phyloP scores from a whole-genome alignment of 2,113 vertebrate genomes.

The Colossoma macropomum region DNA sequence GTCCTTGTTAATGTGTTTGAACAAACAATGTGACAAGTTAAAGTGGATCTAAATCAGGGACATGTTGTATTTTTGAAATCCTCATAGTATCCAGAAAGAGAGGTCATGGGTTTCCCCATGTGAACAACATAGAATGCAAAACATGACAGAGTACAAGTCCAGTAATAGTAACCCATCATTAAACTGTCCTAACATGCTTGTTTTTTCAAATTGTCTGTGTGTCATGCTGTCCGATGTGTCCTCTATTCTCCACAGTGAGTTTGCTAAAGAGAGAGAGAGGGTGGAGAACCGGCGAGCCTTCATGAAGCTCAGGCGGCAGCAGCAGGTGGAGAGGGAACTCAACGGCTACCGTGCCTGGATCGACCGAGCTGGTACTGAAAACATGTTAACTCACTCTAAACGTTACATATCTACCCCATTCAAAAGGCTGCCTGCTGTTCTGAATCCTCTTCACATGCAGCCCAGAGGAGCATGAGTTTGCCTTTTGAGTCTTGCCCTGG shows the following conservation, averaged over 20 bases:
- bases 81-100: not conserved
- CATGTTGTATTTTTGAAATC: not conserved
- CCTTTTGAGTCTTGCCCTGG: too few species aligned
- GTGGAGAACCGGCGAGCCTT: constrained; percentile 98
- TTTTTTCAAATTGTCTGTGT: not conserved
- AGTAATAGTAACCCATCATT: constrained; percentile 9
- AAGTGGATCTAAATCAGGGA: not conserved
- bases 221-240: not conserved
- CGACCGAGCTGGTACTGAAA: constrained; percentile 89
- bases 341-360: constrained; percentile 98
- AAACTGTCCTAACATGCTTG: not conserved
- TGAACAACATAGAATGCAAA: not conserved
- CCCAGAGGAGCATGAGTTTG: too few species aligned
- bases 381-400: not conserved
- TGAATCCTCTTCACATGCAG: too few species aligned
- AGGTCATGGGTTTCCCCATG: not conserved
- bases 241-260: constrained; percentile 81
- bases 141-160: not conserved
- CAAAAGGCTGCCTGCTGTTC: not conserved
- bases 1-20: too few species aligned
- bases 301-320: constrained; percentile 96
- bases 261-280: constrained; percentile 96
- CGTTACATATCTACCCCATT: not conserved
- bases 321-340: constrained; percentile 95
- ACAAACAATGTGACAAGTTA: too few species aligned